Conservation (phyloP, 2,888 invertebrate species). For the Synanthedon formicaeformis region DNA sequence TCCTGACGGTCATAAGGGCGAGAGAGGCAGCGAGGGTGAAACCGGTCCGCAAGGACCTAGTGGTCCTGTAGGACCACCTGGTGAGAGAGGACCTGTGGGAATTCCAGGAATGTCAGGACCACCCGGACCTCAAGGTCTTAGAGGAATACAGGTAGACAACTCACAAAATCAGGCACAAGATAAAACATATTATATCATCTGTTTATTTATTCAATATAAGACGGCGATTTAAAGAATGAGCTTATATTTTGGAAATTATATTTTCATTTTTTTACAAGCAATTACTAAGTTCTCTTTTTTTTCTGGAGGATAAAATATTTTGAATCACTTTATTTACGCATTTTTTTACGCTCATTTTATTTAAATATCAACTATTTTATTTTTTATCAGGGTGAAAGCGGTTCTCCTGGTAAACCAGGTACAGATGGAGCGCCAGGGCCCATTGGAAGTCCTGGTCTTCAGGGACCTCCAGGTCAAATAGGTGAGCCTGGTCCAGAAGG, state of each 20-base stretch:
- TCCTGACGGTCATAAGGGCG: slow-evolving; percentile 80
- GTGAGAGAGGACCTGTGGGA: slow-evolving; percentile 74
- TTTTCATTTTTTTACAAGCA: too few species aligned
- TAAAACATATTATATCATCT: neutral
- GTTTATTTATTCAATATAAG: neutral
- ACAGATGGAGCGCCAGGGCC: slow-evolving; percentile 79
- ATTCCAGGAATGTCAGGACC: slow-evolving; percentile 75
- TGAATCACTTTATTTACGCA: too few species aligned
- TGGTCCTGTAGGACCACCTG: slow-evolving; percentile 77
- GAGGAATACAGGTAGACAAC: slow-evolving; percentile 69
- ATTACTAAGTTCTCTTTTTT: too few species aligned
- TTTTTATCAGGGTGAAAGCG: slow-evolving; percentile 74
- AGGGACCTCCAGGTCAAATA: slow-evolving; percentile 75
- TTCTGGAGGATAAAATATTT: too few species aligned
- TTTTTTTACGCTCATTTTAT: too few species aligned
- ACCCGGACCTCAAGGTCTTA: slow-evolving; percentile 73
- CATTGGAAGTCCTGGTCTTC: slow-evolving; percentile 74
- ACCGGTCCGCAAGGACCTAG: slow-evolving; percentile 77
- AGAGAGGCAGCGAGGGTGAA: slow-evolving; percentile 77
- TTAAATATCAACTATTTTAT: neutral
- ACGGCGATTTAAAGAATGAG: too few species aligned
- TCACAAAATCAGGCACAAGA: neutral
- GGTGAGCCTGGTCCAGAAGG: slow-evolving; percentile 73
- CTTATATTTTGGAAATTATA: too few species aligned
- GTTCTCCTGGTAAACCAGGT: slow-evolving; percentile 78